Percentiles rank a stretch among this genome's conserved stretches.
These are phyloP conservation scores for Metopolophium dirhodum DNA, from an alignment of 1,140 invertebrate species.

Conservation along the genomic window DNA sequence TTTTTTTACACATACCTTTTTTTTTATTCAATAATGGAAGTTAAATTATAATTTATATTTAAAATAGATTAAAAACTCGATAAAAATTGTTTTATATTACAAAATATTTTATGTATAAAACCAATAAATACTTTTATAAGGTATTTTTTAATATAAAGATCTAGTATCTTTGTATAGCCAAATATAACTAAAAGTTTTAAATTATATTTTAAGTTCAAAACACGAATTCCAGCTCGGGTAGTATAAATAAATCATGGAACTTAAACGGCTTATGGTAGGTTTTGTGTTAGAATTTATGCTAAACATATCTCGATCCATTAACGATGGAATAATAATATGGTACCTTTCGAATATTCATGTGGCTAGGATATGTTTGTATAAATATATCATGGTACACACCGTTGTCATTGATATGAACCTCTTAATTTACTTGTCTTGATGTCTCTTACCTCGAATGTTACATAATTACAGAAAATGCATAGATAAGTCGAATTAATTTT, in stretches of 20 bases:
- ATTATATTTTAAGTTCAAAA: background rate
- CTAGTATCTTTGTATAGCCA: background rate
- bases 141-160: slow-evolving; percentile 33
- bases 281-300: background rate
- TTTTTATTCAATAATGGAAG: slow-evolving; percentile 2
- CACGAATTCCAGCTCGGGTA: background rate
- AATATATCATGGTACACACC: background rate
- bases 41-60: background rate
- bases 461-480: background rate
- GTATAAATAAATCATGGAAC: slow-evolving; percentile 16
- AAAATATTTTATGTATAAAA: background rate
- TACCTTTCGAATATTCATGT: background rate
- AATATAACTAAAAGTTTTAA: slow-evolving; percentile 11
- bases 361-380: background rate
- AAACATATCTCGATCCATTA: slow-evolving; percentile 26
- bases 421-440: background rate
- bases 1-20: background rate
- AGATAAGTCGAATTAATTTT: background rate
- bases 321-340: slow-evolving; percentile 12
- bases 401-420: background rate
- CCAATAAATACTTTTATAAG: background rate
- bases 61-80: background rate
- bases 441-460: background rate
- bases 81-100: background rate
- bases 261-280: slow-evolving; percentile 7